These are phyloP conservation scores for Pheucticus melanocephalus DNA, from an alignment of 2,113 vertebrate genomes.

Conservation along the genomic window DNA sequence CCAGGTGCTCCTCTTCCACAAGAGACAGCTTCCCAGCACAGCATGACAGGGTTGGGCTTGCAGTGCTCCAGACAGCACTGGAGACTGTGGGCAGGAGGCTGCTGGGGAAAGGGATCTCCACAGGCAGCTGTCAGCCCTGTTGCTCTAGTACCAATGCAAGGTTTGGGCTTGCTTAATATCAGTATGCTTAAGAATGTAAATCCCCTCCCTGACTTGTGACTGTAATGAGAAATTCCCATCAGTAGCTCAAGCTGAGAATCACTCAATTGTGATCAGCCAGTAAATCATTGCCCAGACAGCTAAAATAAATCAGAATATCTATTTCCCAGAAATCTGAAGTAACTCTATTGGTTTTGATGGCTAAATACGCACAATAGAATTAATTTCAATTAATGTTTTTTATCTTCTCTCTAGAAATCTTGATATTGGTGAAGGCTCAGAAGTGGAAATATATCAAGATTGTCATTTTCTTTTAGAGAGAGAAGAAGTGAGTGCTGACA, in stretches of 20 bases:
- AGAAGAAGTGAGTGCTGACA: not conserved
- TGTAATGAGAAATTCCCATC: conserved; percentile 20
- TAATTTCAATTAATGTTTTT: conserved; percentile 17
- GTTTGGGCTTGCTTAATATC: not conserved
- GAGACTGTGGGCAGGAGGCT: not conserved
- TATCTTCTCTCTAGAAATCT: not conserved
- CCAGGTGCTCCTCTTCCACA: not conserved
- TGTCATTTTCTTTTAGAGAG: not conserved
- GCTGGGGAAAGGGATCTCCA: not conserved
- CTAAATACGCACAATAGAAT: not conserved
- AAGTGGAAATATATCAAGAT: not conserved
- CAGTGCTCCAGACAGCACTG: not conserved
- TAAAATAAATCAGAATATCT: conserved; percentile 25
- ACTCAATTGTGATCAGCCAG: conserved; percentile 1
- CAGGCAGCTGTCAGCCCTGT: not conserved
- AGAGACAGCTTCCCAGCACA: not conserved
- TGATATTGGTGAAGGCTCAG: not conserved
- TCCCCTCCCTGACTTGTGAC: not conserved
- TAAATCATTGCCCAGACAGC: not conserved
- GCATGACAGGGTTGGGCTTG: not conserved
- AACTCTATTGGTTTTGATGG: conserved; percentile 5
- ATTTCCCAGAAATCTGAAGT: not conserved
- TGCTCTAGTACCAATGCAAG: not conserved
- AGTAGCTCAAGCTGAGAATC: not conserved
- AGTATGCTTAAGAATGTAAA: not conserved